phyloP scores from a whole-genome alignment of 2,113 vertebrate genomes.

The Oxygymnocypris stewartii region DNA sequence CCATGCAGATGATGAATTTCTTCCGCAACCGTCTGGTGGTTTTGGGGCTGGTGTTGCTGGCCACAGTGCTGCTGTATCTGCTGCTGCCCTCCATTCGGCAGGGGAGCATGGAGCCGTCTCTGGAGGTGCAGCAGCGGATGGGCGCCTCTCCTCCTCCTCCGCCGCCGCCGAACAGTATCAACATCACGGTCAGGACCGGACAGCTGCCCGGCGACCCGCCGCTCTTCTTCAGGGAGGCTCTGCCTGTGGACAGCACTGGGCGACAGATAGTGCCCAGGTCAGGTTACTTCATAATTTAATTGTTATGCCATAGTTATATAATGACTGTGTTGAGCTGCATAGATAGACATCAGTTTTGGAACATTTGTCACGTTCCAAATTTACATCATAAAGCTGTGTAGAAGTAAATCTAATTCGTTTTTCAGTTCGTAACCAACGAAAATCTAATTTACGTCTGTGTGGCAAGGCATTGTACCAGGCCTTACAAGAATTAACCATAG shows the following conservation, averaged over 20 bases:
- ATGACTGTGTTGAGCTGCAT: background rate
- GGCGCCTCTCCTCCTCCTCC: conserved; percentile 57
- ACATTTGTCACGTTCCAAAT: background rate
- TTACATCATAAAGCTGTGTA: background rate
- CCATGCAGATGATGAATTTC: conserved; percentile 70
- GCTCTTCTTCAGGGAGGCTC: conserved; percentile 87
- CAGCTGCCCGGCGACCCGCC: conserved; percentile 77
- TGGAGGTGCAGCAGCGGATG: conserved; percentile 69
- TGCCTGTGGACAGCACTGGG: conserved; percentile 70
- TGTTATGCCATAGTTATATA: background rate
- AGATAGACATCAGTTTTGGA: background rate
- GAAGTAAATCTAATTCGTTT: background rate
- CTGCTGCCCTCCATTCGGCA: conserved; percentile 79
- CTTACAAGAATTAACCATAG: too few species aligned
- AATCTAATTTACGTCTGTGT: background rate
- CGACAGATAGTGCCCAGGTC: conserved; percentile 77
- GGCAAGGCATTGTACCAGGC: background rate
- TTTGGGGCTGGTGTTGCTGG: conserved; percentile 79
- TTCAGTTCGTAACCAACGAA: background rate
- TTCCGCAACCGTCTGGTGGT: conserved; percentile 78
- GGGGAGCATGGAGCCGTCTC: conserved; percentile 71
- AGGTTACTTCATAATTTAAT: conserved; percentile 21
- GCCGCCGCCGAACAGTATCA: conserved; percentile 59
- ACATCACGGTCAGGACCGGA: conserved; percentile 76
- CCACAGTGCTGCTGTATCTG: conserved; percentile 82